Conservation (phyloP, 1,140 invertebrate genomes). For the Drosophila prosaltans region DNA sequence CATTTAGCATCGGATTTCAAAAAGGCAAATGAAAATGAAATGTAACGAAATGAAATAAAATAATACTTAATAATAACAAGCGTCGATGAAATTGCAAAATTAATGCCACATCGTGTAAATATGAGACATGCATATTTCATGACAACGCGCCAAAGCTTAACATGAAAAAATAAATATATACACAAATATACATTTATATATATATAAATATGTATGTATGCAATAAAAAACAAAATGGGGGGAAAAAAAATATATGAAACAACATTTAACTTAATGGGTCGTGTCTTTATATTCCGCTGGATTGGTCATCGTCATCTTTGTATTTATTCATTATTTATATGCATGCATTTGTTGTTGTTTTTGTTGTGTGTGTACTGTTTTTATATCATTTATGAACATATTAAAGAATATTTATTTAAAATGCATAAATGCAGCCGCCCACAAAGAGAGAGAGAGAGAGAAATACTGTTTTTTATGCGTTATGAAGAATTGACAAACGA, state of each 20-base stretch:
- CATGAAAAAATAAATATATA: slow-evolving; percentile 11
- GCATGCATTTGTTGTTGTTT: slow-evolving; percentile 34
- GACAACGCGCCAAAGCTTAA: slow-evolving; percentile 57
- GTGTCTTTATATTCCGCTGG: slow-evolving; percentile 57
- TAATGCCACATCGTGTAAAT: slow-evolving; percentile 69
- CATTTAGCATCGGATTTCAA: slow-evolving; percentile 21
- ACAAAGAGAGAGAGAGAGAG: not conserved
- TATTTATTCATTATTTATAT: slow-evolving; percentile 71
- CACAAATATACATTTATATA: not conserved
- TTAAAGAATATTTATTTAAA: slow-evolving; percentile 59
- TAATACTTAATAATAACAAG: slow-evolving; percentile 51
- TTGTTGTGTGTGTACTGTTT: slow-evolving; percentile 13
- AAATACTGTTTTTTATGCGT: not conserved
- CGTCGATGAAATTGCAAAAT: slow-evolving; percentile 65
- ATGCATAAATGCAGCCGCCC: slow-evolving; percentile 10
- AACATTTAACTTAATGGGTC: slow-evolving; percentile 73
- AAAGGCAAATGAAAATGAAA: not conserved
- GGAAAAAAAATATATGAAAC: slow-evolving; percentile 1
- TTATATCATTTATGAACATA: slow-evolving; percentile 52
- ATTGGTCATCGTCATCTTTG: slow-evolving; percentile 50
- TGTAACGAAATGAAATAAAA: slow-evolving; percentile 27
- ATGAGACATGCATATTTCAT: slow-evolving; percentile 69
- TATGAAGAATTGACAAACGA: not conserved
- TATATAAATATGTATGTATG: not conserved
- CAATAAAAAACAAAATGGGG: not conserved